A percentile compares a stretch with the other conserved stretches of the same genome.
Conservation (phyloP, 1,140 invertebrate genomes). For the Polyergus mexicanus region DNA sequence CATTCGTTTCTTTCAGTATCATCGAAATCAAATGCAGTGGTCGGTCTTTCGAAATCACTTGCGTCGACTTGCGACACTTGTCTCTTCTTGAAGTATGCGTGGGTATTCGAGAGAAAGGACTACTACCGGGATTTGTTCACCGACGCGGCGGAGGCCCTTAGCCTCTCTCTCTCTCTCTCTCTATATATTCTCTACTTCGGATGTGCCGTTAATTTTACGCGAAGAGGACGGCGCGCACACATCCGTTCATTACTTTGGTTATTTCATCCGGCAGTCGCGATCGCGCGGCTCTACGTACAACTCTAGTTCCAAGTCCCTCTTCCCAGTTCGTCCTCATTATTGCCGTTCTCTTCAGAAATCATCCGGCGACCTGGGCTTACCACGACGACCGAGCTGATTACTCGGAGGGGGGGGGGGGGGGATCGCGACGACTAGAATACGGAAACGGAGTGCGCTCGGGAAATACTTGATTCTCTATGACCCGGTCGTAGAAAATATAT, state of each 20-base stretch:
- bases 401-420: too few relatives aligned
- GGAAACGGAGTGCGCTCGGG: slow-evolving; percentile 32
- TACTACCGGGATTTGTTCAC: slow-evolving; percentile 18
- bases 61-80: slow-evolving; percentile 14
- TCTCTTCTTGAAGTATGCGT: slow-evolving; percentile 2
- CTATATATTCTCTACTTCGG: slow-evolving; percentile 58
- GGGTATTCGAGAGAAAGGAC: slow-evolving; percentile 6
- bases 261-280: background rate
- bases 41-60: slow-evolving; percentile 26
- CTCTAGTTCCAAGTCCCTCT: slow-evolving; percentile 62
- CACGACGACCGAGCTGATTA: slow-evolving; percentile 66
- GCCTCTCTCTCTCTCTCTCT: slow-evolving; percentile 8
- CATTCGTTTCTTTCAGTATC: background rate
- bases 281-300: slow-evolving; percentile 7
- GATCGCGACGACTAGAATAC: slow-evolving; percentile 50
- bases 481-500: slow-evolving; percentile 25
- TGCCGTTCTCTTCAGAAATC: slow-evolving; percentile 66
- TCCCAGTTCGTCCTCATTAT: slow-evolving; percentile 53
- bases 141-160: background rate
- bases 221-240: slow-evolving; percentile 47
- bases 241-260: slow-evolving; percentile 59
- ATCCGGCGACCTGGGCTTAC: slow-evolving; percentile 64
- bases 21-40: background rate
- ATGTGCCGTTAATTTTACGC: slow-evolving; percentile 65
- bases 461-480: slow-evolving; percentile 30